phyloP scores from a whole-genome alignment of 2,113 vertebrate genomes.

The Paramormyrops kingsleyae region DNA sequence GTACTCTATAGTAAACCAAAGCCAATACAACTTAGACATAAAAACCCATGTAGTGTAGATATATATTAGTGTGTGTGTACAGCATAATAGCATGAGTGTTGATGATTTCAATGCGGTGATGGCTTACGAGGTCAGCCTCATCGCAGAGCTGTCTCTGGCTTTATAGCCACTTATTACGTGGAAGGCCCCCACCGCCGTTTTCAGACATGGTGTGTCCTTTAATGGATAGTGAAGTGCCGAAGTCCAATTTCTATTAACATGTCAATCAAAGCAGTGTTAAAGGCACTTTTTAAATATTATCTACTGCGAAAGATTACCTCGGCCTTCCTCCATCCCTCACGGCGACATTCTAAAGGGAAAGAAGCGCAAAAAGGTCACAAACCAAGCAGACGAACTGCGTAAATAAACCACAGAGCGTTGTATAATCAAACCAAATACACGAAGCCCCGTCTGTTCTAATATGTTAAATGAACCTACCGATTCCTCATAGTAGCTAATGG shows the following conservation, averaged over 20 bases:
- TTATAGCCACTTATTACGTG: conserved; percentile 5
- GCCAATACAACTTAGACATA: not conserved
- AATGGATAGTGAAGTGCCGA: conserved; percentile 17
- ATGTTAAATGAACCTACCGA: not conserved
- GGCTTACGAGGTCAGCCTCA: conserved; percentile 7
- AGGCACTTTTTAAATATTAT: conserved; percentile 13
- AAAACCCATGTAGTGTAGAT: not conserved
- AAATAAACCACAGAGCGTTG: not conserved
- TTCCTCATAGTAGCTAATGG: not conserved
- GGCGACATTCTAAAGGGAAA: not conserved
- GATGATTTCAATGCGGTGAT: not conserved
- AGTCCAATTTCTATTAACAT: conserved; percentile 11
- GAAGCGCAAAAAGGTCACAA: not conserved
- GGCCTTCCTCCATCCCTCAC: not conserved
- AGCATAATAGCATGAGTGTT: not conserved
- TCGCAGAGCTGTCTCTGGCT: not conserved
- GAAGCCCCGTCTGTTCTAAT: not conserved
- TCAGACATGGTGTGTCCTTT: conserved; percentile 5
- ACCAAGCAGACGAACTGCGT: not conserved
- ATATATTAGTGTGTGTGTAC: not conserved
- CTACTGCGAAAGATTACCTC: not conserved
- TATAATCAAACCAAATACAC: not conserved
- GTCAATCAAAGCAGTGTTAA: conserved; percentile 4
- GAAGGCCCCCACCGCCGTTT: not conserved
- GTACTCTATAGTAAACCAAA: not conserved